phyloP scores from a whole-genome alignment of 2,888 invertebrate species.

The Drosophila phalerata region DNA sequence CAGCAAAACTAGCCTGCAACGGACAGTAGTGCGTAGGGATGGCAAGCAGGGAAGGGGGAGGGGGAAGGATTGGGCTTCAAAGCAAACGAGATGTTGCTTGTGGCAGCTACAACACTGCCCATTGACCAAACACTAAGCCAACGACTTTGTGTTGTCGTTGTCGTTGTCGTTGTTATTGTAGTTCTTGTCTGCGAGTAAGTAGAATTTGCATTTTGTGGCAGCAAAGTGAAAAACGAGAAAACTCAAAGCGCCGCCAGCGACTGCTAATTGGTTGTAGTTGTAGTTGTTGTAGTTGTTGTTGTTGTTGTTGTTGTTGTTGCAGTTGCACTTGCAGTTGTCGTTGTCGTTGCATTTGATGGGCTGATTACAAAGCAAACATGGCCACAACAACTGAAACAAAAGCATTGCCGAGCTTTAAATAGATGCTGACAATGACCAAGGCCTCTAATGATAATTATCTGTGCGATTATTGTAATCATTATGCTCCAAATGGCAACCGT shows the following conservation, averaged over 20 bases:
- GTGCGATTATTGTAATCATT: conserved; percentile 57
- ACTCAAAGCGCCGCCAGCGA: conserved; percentile 50
- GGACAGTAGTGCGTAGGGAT: conserved; percentile 27
- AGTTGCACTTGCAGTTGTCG: neutral
- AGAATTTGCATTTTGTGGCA: conserved; percentile 58
- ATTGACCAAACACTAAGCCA: conserved; percentile 35
- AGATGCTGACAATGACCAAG: conserved; percentile 61
- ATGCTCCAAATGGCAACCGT: conserved; percentile 54
- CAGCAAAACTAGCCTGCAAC: conserved; percentile 47
- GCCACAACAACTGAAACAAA: conserved; percentile 25
- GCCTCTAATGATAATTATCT: conserved; percentile 49
- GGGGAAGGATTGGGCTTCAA: conserved; percentile 3
- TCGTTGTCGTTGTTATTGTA: conserved; percentile 3
- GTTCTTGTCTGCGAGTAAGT: conserved; percentile 30
- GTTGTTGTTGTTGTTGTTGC: conserved; percentile 16
- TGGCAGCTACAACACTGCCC: conserved; percentile 28
- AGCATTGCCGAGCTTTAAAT: conserved; percentile 16
- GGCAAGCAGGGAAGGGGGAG: too few species aligned
- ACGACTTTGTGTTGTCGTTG: conserved; percentile 24
- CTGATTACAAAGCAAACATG: conserved; percentile 31
- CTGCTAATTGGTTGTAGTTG: conserved; percentile 60
- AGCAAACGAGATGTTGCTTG: conserved; percentile 40
- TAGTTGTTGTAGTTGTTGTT: neutral
- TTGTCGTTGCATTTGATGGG: conserved; percentile 20
- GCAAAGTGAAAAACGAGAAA: conserved; percentile 58